Evolutionary conservation across 2,888 invertebrate species (phyloP), one percentile per base, ranked within the genome.

Genomic region (Siphlonurus alternatus): DNA sequence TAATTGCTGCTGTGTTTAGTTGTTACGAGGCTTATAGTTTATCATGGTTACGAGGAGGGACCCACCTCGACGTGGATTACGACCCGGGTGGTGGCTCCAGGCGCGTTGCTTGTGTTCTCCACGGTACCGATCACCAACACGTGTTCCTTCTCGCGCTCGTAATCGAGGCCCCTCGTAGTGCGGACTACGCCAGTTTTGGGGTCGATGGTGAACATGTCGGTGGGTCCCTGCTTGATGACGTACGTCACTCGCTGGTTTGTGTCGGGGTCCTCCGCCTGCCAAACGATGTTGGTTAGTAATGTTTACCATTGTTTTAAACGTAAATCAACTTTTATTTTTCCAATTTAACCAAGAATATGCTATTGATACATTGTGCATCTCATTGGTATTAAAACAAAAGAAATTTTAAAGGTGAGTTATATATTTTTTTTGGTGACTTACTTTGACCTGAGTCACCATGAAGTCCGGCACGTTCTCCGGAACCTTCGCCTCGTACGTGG

Each of bases 401-500:
- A 61, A 19, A n/a, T n/a, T n/a, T 23, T 25, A 53, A 51, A 23
- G 2, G 23, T 22, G 5, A n/a, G 60, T 23, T 59, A 64, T 20
- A 7, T n/a, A n/a, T n/a, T n/a, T n/a, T n/a, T n/a, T n/a, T n/a
- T n/a, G n/a, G n/a, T 22, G 23, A 70, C 73, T 77, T 72, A 88
- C 88, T 75, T 82, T 82, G 61, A 93, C 92, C 72, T 88, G 87
- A 59, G 86, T 82, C 3, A 93, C 86, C 65, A 86, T 82, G 71
- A 85, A 82, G 73, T 91, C 88, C 1, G 87, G 84, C 53, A 84
- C 81, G 74, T 93, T 93, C 78, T 93, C 93, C 1, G 91, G 89
- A n/a, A 92, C 87, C 59, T 80, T 81, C 1, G 88, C 87, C 69
- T 89, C 86, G 71, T 93, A 90, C 24, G 83, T 77, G 1, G 83